Evolutionary conservation across 2,113 vertebrate species (phyloP).

Genomic region (Pleuronectes platessa): DNA sequence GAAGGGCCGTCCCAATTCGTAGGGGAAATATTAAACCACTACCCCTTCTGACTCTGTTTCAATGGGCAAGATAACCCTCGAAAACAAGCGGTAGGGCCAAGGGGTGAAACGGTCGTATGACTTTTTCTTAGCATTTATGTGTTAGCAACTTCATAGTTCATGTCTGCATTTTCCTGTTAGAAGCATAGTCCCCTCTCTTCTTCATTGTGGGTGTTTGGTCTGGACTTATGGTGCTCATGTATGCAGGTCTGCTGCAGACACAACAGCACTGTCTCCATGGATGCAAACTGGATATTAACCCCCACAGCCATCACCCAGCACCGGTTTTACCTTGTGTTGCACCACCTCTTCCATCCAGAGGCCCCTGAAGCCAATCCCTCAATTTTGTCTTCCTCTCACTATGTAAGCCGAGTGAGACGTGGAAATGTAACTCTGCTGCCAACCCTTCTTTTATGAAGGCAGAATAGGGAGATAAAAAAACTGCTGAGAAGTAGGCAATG

Average conservation of each 20-base stretch:
- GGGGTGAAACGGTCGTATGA: too few species aligned
- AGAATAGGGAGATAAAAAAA: constrained; percentile 31
- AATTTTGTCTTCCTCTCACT: constrained; percentile 11
- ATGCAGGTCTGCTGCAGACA: constrained; percentile 50
- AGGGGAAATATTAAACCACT: too few species aligned
- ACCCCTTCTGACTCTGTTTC: too few species aligned
- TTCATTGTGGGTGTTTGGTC: constrained; percentile 29
- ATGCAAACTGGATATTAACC: constrained; percentile 56
- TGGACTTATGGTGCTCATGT: constrained; percentile 38
- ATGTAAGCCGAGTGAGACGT: constrained; percentile 51
- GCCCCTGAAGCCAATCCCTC: constrained; percentile 6
- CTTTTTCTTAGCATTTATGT: constrained; percentile 31
- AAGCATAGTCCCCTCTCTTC: constrained; percentile 12
- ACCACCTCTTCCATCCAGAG: constrained; percentile 33
- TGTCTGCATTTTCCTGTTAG: constrained; percentile 1
- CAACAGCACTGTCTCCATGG: constrained; percentile 55
- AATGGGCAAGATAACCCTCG: too few species aligned
- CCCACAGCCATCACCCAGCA: constrained; percentile 9
- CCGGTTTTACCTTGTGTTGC: constrained; percentile 19
- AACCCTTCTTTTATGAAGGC: constrained; percentile 57
- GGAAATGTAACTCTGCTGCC: constrained; percentile 59
- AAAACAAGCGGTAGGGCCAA: too few species aligned
- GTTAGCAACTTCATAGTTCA: constrained; percentile 3
- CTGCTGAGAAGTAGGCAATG: not conserved
- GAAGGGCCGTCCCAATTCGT: too few species aligned